Evolutionary conservation across 2,797 vertebrate species (phyloP).

Genomic region (Platalea minor): DNA sequence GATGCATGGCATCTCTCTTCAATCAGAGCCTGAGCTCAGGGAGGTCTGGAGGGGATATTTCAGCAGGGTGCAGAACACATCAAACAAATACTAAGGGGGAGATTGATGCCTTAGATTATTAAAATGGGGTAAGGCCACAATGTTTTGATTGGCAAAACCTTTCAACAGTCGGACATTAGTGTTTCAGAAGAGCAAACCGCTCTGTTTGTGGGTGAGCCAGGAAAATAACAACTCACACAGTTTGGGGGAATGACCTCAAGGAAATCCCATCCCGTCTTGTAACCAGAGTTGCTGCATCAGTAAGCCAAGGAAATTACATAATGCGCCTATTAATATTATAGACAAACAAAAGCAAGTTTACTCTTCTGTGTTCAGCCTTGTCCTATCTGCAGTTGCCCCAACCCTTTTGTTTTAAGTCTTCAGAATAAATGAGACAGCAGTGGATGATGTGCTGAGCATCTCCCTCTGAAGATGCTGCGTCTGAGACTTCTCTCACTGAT

Average conservation of each 20-base stretch:
- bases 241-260: slow-evolving; percentile 62
- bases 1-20: slow-evolving; percentile 47
- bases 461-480: not conserved
- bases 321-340: not conserved
- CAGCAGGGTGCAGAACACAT: slow-evolving; percentile 56
- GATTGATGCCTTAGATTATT: slow-evolving; percentile 63
- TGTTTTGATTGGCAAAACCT: slow-evolving; percentile 64
- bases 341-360: slow-evolving; percentile 23
- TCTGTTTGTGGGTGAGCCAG: slow-evolving; percentile 68
- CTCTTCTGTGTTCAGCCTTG: not conserved
- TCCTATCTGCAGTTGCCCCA: not conserved
- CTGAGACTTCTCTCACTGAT: not conserved
- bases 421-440: not conserved
- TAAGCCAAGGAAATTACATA: slow-evolving; percentile 53
- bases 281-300: slow-evolving; percentile 43
- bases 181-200: slow-evolving; percentile 56
- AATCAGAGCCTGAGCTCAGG: slow-evolving; percentile 21
- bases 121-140: slow-evolving; percentile 39
- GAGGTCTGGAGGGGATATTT: slow-evolving; percentile 60
- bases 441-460: not conserved
- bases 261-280: slow-evolving; percentile 55
- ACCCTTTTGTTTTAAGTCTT: not conserved
- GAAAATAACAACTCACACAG: slow-evolving; percentile 57
- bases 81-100: slow-evolving; percentile 48
- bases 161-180: slow-evolving; percentile 48